Percentiles rank a stretch among this genome's conserved stretches.
Conservation (phyloP, 2,888 invertebrate genomes). For the Tetheella fluctuosa region DNA sequence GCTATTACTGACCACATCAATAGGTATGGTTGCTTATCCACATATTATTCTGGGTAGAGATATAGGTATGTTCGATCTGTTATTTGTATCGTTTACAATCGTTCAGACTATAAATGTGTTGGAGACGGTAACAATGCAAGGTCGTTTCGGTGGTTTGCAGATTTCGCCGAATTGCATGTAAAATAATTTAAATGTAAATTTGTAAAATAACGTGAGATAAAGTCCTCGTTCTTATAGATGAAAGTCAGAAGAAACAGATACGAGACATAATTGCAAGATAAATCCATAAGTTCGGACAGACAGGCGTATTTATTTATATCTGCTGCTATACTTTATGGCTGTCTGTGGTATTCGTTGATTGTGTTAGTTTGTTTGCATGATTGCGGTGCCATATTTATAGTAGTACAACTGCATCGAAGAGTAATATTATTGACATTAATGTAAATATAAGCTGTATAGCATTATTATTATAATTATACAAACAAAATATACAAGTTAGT, state of each 20-base stretch:
- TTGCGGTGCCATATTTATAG: conserved; percentile 48
- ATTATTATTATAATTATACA: background rate
- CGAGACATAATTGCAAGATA: conserved; percentile 58
- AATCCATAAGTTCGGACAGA: conserved; percentile 57
- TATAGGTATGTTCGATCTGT: conserved; percentile 27
- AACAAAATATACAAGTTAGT: background rate
- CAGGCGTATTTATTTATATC: conserved; percentile 69
- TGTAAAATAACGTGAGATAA: conserved; percentile 23
- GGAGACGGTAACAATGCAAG: conserved; percentile 63
- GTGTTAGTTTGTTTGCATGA: conserved; percentile 67
- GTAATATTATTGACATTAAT: conserved; percentile 35
- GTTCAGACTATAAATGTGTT: conserved; percentile 46
- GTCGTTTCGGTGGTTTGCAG: conserved; percentile 54
- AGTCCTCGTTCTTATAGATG: conserved; percentile 32
- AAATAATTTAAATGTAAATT: conserved; percentile 29
- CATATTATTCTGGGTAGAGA: conserved; percentile 20
- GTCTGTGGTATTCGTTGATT: conserved; percentile 68
- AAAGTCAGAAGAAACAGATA: conserved; percentile 53
- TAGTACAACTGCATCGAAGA: conserved; percentile 37
- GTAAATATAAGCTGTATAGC: background rate
- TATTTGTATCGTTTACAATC: conserved; percentile 40
- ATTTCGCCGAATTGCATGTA: conserved; percentile 44
- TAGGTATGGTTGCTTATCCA: conserved; percentile 21
- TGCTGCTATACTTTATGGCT: conserved; percentile 55
- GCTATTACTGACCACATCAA: conserved; percentile 26